These are phyloP conservation scores for Ahaetulla prasina DNA, from an alignment of 2,113 vertebrate species.

Conservation along the genomic window DNA sequence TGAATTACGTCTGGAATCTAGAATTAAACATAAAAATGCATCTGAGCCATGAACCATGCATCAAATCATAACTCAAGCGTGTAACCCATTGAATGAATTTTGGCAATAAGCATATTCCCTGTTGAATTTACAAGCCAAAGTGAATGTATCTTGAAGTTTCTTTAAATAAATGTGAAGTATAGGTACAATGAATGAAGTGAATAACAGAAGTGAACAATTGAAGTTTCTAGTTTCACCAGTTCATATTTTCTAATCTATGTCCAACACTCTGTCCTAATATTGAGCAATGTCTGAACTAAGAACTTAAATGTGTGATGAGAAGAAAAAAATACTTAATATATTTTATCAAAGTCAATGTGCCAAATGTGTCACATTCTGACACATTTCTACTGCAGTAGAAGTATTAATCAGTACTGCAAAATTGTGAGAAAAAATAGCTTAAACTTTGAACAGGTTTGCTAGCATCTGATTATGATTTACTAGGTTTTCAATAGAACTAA, in stretches of 20 bases:
- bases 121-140: background rate
- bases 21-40: background rate
- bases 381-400: background rate
- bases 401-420: slow-evolving; percentile 11
- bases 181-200: background rate
- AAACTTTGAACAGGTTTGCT: slow-evolving; percentile 7
- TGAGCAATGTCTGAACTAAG: background rate
- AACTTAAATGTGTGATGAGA: background rate
- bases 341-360: background rate
- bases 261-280: background rate
- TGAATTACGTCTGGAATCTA: too few species aligned
- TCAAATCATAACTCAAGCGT: background rate
- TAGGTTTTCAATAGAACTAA: background rate
- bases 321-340: background rate
- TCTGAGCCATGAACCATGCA: background rate
- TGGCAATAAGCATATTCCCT: background rate
- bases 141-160: background rate
- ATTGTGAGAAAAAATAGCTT: background rate
- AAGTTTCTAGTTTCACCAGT: background rate
- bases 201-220: background rate
- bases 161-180: background rate
- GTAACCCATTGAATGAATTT: background rate
- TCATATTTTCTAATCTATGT: background rate
- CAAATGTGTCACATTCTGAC: background rate
- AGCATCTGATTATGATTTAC: slow-evolving; percentile 4